Conservation (phyloP, 2,113 vertebrate species). For the Colius striatus region DNA sequence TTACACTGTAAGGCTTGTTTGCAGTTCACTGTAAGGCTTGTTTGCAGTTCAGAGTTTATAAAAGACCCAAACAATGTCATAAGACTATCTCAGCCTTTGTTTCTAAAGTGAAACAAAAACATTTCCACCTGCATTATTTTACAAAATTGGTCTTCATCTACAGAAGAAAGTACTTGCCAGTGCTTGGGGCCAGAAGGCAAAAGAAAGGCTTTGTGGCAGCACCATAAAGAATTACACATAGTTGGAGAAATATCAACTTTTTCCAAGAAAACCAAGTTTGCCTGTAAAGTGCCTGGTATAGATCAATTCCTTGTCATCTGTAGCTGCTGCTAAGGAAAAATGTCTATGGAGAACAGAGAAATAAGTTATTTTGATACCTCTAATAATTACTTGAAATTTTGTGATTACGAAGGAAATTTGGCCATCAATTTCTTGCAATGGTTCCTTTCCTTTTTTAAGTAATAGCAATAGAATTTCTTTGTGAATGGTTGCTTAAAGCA, state of each 20-base stretch:
- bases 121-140: background rate
- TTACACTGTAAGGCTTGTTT: background rate
- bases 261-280: background rate
- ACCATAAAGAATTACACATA: background rate
- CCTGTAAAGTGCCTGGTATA: background rate
- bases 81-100: background rate
- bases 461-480: background rate
- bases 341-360: background rate
- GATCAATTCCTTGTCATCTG: background rate
- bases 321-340: background rate
- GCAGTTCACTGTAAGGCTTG: background rate
- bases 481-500: background rate
- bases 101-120: background rate
- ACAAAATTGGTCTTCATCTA: background rate
- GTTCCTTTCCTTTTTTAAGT: background rate
- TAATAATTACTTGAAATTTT: background rate
- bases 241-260: background rate
- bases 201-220: background rate
- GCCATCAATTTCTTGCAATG: background rate
- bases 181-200: background rate
- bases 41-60: background rate
- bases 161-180: background rate
- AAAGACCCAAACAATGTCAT: accelerated
- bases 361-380: background rate
- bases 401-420: background rate